Percentiles rank a stretch among this genome's conserved stretches.
phyloP scores from a whole-genome alignment of 2,888 invertebrate genomes.

The Protophormia terraenovae region DNA sequence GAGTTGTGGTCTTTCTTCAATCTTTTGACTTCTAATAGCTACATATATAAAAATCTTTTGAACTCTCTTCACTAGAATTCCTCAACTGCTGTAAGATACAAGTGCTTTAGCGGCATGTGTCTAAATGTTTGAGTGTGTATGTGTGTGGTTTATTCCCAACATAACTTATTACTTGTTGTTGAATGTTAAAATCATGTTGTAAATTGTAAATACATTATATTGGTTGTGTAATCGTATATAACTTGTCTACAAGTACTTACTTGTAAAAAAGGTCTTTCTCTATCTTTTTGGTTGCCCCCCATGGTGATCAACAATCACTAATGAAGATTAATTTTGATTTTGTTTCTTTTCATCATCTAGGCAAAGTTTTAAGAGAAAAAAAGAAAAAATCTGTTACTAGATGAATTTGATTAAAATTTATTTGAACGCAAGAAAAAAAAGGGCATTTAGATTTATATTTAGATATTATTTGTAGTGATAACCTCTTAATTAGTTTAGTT shows the following conservation, averaged over 20 bases:
- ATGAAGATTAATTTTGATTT: conserved; percentile 65
- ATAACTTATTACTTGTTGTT: conserved; percentile 52
- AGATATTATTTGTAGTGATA: background rate
- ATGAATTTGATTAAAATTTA: conserved; percentile 34
- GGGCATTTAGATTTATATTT: conserved; percentile 17
- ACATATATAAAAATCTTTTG: background rate
- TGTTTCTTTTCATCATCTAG: conserved; percentile 1
- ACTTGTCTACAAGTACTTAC: conserved; percentile 24
- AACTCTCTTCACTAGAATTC: background rate
- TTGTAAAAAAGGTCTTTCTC: conserved; percentile 13
- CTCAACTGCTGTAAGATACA: conserved; percentile 17
- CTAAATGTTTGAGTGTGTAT: background rate
- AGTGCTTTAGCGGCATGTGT: conserved; percentile 33
- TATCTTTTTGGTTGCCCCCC: conserved; percentile 32
- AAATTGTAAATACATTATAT: conserved; percentile 13
- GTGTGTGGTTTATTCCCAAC: conserved; percentile 42
- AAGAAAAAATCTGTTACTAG: conserved; percentile 27
- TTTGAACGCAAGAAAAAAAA: background rate
- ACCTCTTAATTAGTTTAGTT: conserved; percentile 31
- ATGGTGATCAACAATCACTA: conserved; percentile 55
- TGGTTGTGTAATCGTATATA: conserved; percentile 36
- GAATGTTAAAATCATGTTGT: conserved; percentile 48
- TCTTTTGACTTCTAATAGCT: background rate
- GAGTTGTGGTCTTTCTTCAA: background rate
- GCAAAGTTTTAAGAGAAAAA: background rate